Conservation (phyloP, 23 tunicate species). For the Styela clava region DNA sequence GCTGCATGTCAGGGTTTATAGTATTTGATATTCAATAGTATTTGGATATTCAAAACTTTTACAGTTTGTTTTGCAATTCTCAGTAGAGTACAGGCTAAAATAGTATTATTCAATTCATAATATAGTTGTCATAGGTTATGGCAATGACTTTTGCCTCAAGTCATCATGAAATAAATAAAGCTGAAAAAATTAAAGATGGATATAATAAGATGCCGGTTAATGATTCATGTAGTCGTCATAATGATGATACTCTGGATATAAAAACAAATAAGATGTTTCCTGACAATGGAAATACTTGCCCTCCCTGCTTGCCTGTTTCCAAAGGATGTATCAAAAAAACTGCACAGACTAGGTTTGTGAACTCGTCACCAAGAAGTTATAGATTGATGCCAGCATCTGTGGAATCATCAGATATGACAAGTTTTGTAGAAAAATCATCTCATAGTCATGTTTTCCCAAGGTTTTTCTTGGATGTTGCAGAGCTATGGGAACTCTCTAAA, state of each 20-base stretch:
- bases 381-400: slow-evolving; percentile 87
- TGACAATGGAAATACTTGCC: background rate
- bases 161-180: background rate
- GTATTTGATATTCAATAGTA: no score
- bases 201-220: background rate
- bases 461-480: slow-evolving; percentile 84
- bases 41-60: no score
- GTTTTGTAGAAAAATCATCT: slow-evolving; percentile 95
- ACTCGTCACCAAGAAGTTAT: slow-evolving; percentile 93
- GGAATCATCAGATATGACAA: slow-evolving; percentile 70
- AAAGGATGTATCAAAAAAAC: slow-evolving; percentile 71
- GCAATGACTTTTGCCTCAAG: background rate
- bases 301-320: slow-evolving; percentile 74
- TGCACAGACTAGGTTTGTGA: slow-evolving; percentile 79
- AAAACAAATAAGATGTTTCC: background rate
- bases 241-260: background rate
- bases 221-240: background rate
- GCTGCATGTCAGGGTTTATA: no score
- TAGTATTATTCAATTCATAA: no score
- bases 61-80: no score
- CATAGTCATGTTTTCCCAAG: slow-evolving; percentile 54
- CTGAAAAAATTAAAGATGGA: background rate
- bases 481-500: slow-evolving; percentile 76
- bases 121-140: no score
- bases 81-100: no score